Evolutionary conservation across 2,888 invertebrate species (phyloP).

Genomic region (Rhabditophanes sp.): DNA sequence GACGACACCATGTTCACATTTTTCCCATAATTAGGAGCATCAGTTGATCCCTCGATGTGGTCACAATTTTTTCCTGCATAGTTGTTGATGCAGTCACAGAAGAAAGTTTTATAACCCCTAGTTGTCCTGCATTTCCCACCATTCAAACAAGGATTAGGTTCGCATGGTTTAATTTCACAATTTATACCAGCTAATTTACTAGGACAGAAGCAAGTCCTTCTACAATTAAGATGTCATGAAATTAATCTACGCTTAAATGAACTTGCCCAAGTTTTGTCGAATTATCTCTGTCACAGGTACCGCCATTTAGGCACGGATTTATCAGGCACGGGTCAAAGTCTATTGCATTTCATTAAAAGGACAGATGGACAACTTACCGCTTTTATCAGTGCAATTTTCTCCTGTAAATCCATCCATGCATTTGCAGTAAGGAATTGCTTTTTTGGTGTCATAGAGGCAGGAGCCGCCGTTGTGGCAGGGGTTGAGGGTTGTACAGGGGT

Average conservation of each 20-base stretch:
- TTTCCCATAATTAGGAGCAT: constrained; percentile 23
- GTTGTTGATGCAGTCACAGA: constrained; percentile 31
- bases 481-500: constrained; percentile 23
- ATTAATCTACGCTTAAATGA: too few relatives aligned
- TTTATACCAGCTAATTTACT: constrained; percentile 28
- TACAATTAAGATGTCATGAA: too few relatives aligned
- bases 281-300: too few relatives aligned
- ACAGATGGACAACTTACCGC: constrained; percentile 16
- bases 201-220: constrained; percentile 38
- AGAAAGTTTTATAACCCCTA: constrained; percentile 23
- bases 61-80: constrained; percentile 37
- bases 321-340: constrained; percentile 31
- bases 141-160: constrained; percentile 34
- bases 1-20: constrained; percentile 32
- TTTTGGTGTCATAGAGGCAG: constrained; percentile 29
- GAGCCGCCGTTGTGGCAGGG: constrained; percentile 37
- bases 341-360: constrained; percentile 11
- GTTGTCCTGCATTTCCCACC: constrained; percentile 40
- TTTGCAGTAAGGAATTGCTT: constrained; percentile 29
- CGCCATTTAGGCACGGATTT: constrained; percentile 35
- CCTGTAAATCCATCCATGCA: constrained; percentile 30
- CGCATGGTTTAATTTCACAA: constrained; percentile 29
- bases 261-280: too few relatives aligned
- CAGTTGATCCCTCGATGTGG: constrained; percentile 19
- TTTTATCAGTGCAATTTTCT: constrained; percentile 26